Conservation (phyloP, 1,140 invertebrate genomes). For the Drosophila lacertosa region DNA sequence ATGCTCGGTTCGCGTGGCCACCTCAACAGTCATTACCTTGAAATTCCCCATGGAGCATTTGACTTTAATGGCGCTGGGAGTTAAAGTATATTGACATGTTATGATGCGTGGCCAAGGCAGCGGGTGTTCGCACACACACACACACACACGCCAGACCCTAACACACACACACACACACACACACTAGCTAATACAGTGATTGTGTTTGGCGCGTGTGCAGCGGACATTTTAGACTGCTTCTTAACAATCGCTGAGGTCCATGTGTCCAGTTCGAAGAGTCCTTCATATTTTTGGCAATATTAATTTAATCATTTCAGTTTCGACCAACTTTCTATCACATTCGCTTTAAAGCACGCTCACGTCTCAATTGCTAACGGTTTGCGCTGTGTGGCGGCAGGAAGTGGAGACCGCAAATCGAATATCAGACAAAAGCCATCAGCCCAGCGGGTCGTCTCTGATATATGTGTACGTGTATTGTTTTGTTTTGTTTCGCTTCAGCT, state of each 20-base stretch:
- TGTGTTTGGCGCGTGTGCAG: conserved; percentile 40
- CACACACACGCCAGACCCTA: conserved; percentile 23
- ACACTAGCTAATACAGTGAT: conserved; percentile 20
- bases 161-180: conserved; percentile 14
- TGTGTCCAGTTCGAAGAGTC: conserved; percentile 9
- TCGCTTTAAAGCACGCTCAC: conserved; percentile 50
- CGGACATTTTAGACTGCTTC: conserved; percentile 43
- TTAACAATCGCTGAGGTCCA: conserved; percentile 43
- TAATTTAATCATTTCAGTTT: conserved; percentile 71
- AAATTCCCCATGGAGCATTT: conserved; percentile 76
- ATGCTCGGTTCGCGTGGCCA: conserved; percentile 31
- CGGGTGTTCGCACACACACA: conserved; percentile 30
- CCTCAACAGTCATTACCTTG: conserved; percentile 53
- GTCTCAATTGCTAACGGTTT: conserved; percentile 41
- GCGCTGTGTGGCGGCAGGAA: conserved; percentile 45
- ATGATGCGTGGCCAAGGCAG: conserved; percentile 71
- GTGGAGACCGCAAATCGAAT: conserved; percentile 61
- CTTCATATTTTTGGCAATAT: conserved; percentile 49
- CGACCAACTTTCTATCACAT: conserved; percentile 44
- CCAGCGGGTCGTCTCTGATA: conserved; percentile 34
- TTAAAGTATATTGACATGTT: conserved; percentile 75
- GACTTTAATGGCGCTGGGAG: conserved; percentile 72
- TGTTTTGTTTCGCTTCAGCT: conserved; percentile 69
- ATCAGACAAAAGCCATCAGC: conserved; percentile 61
- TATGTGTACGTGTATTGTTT: conserved; percentile 59